Evolutionary conservation across 2,113 vertebrate genomes (phyloP), one percentile per base, ranked within the genome.

Genomic region (Oophaga pumilio): DNA sequence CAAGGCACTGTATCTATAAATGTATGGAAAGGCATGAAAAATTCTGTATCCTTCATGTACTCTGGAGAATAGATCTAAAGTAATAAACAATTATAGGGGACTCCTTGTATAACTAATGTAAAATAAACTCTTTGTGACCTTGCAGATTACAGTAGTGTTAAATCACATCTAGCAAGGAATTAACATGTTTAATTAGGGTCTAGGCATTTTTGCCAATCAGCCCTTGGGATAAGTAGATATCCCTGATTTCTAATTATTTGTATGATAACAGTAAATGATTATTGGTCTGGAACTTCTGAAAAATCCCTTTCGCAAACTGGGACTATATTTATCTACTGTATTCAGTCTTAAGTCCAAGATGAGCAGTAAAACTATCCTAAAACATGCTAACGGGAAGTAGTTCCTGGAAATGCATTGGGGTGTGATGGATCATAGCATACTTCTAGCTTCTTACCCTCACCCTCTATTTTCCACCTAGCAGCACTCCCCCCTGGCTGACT

Each of bases 51-150:
- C 22, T 20, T 62, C 22, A 9, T 62, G 20, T 9, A 20, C 20
- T 5, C 5, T 9, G 5, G 22, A 9, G 5, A 22, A 62, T 62
- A 62, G 4, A 62, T 62, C 18, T 62, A 62, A 62, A 20, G 22
- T 62, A 6, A 22, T 62, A 20, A 62, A 18, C 17, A 22, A 22
- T 62, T 22, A 50, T 64, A 82, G 59, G 33, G 24, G 57, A 80
- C 57, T 60, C 26, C 12, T 50, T 49, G 78, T 49, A 52, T 64
- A 82, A 52, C 22, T 68, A 68, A 68, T 8, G 4, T 80, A 60
- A 18, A 80, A 28, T 52, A 82, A 82, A 66, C 80, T 66, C 80
- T 52, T 64, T 17, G 59, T 82, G 80, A 82, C 80, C 80, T 82
- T 22, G 62, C 80, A 69, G 33, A 69, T 83, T 53, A n/a, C 22